Evolutionary conservation across 2,113 vertebrate species (phyloP).

Genomic region (Pedetes capensis): DNA sequence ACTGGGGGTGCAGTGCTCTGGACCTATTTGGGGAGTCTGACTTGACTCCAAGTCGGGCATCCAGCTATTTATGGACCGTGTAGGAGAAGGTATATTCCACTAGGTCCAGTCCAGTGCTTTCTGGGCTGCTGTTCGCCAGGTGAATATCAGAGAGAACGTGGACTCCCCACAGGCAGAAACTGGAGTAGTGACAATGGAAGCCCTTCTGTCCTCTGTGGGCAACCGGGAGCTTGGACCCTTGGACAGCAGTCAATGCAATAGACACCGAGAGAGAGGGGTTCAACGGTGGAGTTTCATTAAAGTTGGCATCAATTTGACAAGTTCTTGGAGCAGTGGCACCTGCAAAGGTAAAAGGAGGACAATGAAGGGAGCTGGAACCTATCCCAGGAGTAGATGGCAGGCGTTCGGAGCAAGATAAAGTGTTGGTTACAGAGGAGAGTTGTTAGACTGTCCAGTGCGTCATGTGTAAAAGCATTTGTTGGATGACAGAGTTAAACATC

Average conservation of each 20-base stretch:
- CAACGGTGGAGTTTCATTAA: background rate
- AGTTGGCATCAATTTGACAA: background rate
- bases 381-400: too few species aligned
- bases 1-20: background rate
- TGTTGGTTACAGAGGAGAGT: background rate
- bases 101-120: background rate
- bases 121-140: background rate
- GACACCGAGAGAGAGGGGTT: background rate
- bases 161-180: background rate
- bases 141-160: background rate
- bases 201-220: background rate
- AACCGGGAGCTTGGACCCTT: too few species aligned
- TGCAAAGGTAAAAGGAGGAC: too few species aligned
- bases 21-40: background rate
- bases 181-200: background rate
- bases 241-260: background rate
- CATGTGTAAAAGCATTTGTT: background rate
- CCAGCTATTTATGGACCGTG: background rate
- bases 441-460: background rate
- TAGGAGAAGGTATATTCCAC: too few species aligned
- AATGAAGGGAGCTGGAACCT: too few species aligned
- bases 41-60: too few species aligned
- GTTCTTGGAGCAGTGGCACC: background rate
- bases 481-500: background rate
- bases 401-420: background rate